Conservation (phyloP, 1,140 invertebrate genomes). For the Pachypsylla venusta region DNA sequence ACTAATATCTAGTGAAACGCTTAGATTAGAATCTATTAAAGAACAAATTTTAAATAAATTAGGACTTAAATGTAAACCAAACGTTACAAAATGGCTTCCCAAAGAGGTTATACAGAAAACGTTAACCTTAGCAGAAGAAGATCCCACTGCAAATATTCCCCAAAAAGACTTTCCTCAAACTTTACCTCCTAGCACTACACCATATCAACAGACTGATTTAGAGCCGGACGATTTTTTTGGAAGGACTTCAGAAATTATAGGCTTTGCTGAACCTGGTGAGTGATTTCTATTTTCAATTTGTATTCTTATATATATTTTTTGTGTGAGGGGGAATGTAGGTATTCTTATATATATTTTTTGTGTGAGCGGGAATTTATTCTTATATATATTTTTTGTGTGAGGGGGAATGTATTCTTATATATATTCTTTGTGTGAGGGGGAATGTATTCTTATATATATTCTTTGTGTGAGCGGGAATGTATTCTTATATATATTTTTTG, state of each 20-base stretch:
- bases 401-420: no score
- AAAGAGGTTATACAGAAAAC: slow-evolving; percentile 51
- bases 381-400: no score
- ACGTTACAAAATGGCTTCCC: slow-evolving; percentile 46
- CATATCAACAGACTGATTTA: slow-evolving; percentile 26
- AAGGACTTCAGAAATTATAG: slow-evolving; percentile 62
- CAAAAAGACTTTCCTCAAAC: slow-evolving; percentile 4
- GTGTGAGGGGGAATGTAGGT: no score
- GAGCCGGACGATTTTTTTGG: slow-evolving; percentile 57
- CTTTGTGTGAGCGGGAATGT: no score
- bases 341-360: no score
- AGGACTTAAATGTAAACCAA: slow-evolving; percentile 48
- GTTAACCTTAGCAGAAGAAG: slow-evolving; percentile 44
- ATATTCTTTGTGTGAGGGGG: no score
- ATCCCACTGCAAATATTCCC: slow-evolving; percentile 21
- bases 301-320: no score
- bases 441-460: no score
- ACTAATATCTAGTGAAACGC: slow-evolving; percentile 5
- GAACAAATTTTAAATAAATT: slow-evolving; percentile 58
- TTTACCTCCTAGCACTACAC: slow-evolving; percentile 16
- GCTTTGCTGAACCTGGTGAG: slow-evolving; percentile 64
- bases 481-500: no score
- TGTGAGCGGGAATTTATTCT: no score
- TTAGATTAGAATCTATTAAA: slow-evolving; percentile 55
- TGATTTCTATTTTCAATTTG: no score